A percentile compares a stretch with the other conserved stretches of the same genome.
phyloP scores from a whole-genome alignment of 2,888 invertebrate species.

The Thymelicus acteon region DNA sequence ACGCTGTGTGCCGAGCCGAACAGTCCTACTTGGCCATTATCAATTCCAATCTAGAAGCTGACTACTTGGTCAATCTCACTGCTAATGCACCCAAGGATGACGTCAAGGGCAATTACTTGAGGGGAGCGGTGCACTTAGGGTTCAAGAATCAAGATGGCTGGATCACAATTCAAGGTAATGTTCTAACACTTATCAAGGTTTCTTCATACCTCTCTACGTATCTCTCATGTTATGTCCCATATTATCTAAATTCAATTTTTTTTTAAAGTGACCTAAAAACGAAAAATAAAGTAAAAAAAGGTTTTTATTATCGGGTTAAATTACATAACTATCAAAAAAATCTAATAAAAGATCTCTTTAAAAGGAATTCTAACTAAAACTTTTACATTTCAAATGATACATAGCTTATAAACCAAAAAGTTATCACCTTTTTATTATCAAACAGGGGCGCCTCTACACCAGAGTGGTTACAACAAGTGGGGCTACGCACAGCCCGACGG shows the following conservation, averaged over 20 bases:
- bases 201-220: too few relatives aligned
- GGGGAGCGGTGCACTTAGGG: conserved; percentile 55
- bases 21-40: conserved; percentile 64
- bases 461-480: conserved; percentile 61
- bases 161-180: conserved; percentile 59
- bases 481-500: conserved; percentile 65
- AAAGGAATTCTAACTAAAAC: too few relatives aligned
- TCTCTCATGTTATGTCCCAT: too few relatives aligned
- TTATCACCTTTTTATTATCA: neutral
- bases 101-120: conserved; percentile 49
- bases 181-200: neutral
- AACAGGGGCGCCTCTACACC: conserved; percentile 6
- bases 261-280: too few relatives aligned
- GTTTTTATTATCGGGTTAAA: too few relatives aligned
- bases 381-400: too few relatives aligned
- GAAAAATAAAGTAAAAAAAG: too few relatives aligned
- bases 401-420: too few relatives aligned
- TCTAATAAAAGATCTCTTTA: too few relatives aligned
- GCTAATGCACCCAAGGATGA: conserved; percentile 52
- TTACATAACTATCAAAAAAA: too few relatives aligned
- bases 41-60: conserved; percentile 59
- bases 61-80: conserved; percentile 54
- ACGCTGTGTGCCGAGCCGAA: conserved; percentile 60
- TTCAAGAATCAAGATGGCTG: conserved; percentile 52
- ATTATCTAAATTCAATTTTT: too few relatives aligned